phyloP scores from a whole-genome alignment of 2,113 vertebrate species.

The Pontoporia blainvillei region DNA sequence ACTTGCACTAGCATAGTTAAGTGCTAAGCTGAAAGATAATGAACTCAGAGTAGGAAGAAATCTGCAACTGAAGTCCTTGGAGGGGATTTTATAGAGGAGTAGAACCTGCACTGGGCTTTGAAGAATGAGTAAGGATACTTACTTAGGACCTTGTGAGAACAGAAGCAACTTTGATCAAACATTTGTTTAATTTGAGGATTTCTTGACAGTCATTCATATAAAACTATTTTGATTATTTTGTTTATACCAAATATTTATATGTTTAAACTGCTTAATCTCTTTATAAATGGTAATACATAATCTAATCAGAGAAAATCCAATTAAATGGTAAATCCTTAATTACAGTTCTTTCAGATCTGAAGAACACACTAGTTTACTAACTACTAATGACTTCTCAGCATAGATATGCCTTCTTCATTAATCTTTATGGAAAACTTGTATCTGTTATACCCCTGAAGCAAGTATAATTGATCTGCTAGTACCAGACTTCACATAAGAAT shows the following conservation, averaged over 20 bases:
- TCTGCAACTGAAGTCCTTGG: neutral
- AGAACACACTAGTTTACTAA: slow-evolving; percentile 8
- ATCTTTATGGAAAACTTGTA: neutral
- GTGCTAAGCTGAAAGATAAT: neutral
- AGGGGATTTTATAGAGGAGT: neutral
- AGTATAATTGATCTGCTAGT: neutral
- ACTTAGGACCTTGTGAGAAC: neutral
- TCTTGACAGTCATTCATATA: neutral
- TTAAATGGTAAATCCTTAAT: slow-evolving; percentile 28
- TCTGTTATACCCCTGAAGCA: neutral
- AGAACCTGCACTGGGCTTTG: neutral
- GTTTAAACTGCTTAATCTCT: neutral
- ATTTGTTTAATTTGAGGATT: neutral
- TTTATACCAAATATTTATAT: neutral
- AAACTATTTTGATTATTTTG: slow-evolving; percentile 25
- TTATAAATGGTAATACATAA: neutral
- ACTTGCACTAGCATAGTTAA: neutral
- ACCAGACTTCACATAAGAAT: neutral
- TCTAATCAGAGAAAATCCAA: neutral
- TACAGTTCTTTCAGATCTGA: neutral
- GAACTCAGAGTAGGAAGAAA: neutral
- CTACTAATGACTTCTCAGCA: neutral
- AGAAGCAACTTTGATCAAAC: neutral
- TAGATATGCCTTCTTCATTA: neutral
- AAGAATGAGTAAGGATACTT: neutral